Base-by-base conservation (phyloP, 2,113 vertebrate species). In the Pomatorhinus ruficollis region DNA sequence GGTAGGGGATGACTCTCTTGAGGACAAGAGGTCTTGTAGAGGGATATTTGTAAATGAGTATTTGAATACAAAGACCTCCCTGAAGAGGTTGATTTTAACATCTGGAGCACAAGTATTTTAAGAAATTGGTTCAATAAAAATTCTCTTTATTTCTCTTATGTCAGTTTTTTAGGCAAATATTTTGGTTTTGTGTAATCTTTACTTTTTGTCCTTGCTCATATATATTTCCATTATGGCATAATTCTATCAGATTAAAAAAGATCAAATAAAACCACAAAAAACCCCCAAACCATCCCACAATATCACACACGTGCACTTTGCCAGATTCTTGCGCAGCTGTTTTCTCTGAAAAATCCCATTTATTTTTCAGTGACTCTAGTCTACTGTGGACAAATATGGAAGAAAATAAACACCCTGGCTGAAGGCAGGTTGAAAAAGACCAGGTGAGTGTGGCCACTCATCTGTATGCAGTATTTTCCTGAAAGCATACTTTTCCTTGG, bases 211-310 rank as follows among this genome's bases (percentile, higher is more conserved):
- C 5, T 71, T 82, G 13, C 11, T 64, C 7, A 27, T 6, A 11
- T 53, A 2, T 77, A 40, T 90, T 80, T 83, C 28, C 31, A 54
- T 49, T 60, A 33, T 9, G 2, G 3, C 71, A 53, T 31, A 83
- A 65, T 63, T 47, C 11, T 39, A 9, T 37, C 28, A 76, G 21
- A 52, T 61, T 76, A 2, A 21, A 54, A n/a, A 12, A 4, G 14
- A 20, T 3, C 8, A 50, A 15, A 3, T 0, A 61, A 33, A 35
- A 8, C 9, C 21, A 27, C 0, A 0, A 61, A 64, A 47, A 64
- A 2, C 0, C 3, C 15, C 17, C 27, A 44, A 81, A 65, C 11
- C 22, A 52, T 9, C 6, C 15, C 33, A 33, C 18, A 22, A 2
- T 52, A 37, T 9, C 37, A 59, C 15, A 57, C 18, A 20, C 1